Conservation (phyloP, 2,888 invertebrate genomes). For the Drosophila meridionalis region DNA sequence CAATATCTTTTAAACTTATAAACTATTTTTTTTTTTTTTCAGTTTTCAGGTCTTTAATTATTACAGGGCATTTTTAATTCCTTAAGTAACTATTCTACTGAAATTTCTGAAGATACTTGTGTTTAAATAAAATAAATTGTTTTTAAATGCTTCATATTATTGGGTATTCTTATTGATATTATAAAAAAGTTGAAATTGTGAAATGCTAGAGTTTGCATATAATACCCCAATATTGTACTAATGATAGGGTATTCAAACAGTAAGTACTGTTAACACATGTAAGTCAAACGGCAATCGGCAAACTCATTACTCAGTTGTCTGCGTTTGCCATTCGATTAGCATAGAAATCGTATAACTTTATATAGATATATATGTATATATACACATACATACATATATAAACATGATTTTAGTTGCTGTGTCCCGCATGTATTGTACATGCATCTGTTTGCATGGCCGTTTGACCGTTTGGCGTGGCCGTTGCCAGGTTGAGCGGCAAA, state of each 20-base stretch:
- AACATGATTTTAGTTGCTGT: not conserved
- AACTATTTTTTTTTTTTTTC: too few species aligned
- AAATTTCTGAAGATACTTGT: too few species aligned
- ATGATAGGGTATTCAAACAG: constrained; percentile 21
- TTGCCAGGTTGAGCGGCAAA: constrained; percentile 31
- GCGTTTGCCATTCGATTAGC: constrained; percentile 66
- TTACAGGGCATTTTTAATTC: too few species aligned
- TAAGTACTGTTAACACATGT: constrained; percentile 55
- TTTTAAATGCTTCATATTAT: too few species aligned
- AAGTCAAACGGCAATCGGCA: constrained; percentile 63
- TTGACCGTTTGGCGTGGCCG: constrained; percentile 19
- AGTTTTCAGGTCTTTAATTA: too few species aligned
- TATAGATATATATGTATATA: constrained; percentile 15
- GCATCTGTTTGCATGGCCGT: constrained; percentile 8
- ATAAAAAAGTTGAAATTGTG: too few species aligned
- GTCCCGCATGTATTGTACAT: not conserved
- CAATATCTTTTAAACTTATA: too few species aligned
- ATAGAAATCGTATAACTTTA: constrained; percentile 65
- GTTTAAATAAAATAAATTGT: too few species aligned
- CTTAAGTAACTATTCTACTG: too few species aligned
- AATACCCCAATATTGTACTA: not conserved
- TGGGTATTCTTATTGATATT: too few species aligned
- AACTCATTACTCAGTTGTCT: constrained; percentile 73
- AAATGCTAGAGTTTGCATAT: not conserved
- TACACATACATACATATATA: not conserved